Evolutionary conservation across 2,888 invertebrate species (phyloP).

Genomic region (Phengaris arion): DNA sequence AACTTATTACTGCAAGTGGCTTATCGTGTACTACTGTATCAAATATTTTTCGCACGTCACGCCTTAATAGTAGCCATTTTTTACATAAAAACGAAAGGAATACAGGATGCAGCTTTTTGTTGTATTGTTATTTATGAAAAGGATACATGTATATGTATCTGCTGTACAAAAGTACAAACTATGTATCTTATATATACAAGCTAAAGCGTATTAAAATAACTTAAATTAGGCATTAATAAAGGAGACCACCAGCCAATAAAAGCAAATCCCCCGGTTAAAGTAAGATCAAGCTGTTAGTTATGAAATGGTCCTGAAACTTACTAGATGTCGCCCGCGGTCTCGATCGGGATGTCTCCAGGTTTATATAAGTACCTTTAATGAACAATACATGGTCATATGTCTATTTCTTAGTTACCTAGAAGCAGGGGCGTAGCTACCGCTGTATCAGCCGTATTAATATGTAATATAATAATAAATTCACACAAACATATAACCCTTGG

Average conservation of each 20-base stretch:
- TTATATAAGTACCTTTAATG: conserved; percentile 27
- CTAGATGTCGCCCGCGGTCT: conserved; percentile 23
- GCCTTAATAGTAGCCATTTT: background rate
- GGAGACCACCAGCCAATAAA: conserved; percentile 5
- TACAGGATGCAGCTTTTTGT: conserved; percentile 7
- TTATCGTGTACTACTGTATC: conserved; percentile 4
- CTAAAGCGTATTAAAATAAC: background rate
- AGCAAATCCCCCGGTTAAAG: conserved; percentile 19
- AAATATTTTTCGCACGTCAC: conserved; percentile 18
- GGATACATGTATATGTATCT: background rate
- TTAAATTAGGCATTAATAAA: background rate
- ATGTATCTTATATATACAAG: background rate
- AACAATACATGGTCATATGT: conserved; percentile 20
- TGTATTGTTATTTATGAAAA: background rate
- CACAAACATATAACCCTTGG: no score
- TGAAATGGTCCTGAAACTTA: conserved; percentile 17
- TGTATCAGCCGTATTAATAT: background rate
- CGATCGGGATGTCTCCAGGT: conserved; percentile 24
- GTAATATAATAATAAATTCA: no score
- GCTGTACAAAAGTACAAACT: background rate
- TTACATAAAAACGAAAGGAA: background rate
- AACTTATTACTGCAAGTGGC: conserved; percentile 26
- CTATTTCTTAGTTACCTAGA: conserved; percentile 35
- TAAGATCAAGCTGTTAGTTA: conserved; percentile 4
- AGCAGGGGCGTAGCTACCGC: background rate